Evolutionary conservation across 1,140 invertebrate genomes (phyloP).

Genomic region (Brachystomella parvula): DNA sequence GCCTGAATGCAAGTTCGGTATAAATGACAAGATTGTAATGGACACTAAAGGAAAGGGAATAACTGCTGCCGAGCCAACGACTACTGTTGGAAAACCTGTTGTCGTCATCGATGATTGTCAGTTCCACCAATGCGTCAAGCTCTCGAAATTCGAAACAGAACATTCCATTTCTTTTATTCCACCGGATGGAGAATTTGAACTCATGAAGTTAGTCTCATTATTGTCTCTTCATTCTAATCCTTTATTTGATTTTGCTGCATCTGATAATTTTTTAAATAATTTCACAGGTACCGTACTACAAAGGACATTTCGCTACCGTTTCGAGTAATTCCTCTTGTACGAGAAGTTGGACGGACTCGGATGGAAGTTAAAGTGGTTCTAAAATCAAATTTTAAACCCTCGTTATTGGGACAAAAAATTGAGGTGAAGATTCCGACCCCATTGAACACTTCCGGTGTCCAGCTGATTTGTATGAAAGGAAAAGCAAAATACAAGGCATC

Average conservation of each 20-base stretch:
- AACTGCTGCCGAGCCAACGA: constrained; percentile 61
- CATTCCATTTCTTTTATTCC: constrained; percentile 99
- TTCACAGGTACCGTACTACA: constrained; percentile 88
- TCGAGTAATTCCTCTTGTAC: constrained; percentile 94
- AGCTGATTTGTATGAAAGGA: constrained; percentile 97
- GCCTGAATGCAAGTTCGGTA: constrained; percentile 99
- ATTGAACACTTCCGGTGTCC: constrained; percentile 95
- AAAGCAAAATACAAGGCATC: constrained; percentile 99
- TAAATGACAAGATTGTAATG: constrained; percentile 93
- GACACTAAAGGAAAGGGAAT: constrained; percentile 84
- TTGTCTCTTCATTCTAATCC: background rate
- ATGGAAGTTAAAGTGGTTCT: constrained; percentile 99
- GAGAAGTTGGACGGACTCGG: constrained; percentile 95
- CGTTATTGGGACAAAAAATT: constrained; percentile 95
- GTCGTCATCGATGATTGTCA: constrained; percentile 99
- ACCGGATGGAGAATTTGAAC: constrained; percentile 98
- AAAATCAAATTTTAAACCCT: constrained; percentile 99
- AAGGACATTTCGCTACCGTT: constrained; percentile 99
- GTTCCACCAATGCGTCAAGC: constrained; percentile 99
- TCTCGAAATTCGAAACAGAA: constrained; percentile 99
- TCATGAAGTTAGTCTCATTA: constrained; percentile 75
- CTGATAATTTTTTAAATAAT: constrained; percentile 4
- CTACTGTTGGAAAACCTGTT: constrained; percentile 82
- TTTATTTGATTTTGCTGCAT: background rate
- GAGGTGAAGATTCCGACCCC: constrained; percentile 99